These are phyloP conservation scores for Puntigrus tetrazona DNA, from an alignment of 2,113 vertebrate genomes.

Conservation along the genomic window DNA sequence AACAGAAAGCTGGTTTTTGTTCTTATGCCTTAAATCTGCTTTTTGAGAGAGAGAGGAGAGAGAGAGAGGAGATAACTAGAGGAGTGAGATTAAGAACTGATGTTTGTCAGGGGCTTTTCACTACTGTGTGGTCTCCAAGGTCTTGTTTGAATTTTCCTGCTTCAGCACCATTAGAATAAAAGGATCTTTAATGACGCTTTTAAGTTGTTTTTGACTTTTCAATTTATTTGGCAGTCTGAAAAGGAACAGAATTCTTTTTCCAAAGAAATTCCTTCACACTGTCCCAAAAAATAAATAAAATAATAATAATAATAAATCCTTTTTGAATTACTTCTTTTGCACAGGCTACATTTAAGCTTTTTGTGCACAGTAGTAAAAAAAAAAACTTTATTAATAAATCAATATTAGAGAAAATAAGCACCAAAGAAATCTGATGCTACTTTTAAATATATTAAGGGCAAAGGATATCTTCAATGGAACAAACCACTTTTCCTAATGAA, in stretches of 20 bases:
- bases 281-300: neutral
- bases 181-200: conserved; percentile 12
- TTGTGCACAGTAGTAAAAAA: neutral
- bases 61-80: conserved; percentile 18
- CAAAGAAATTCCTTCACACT: too few relatives aligned
- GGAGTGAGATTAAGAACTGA: conserved; percentile 18
- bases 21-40: conserved; percentile 19
- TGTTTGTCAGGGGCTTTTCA: conserved; percentile 37
- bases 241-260: too few relatives aligned
- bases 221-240: conserved; percentile 10
- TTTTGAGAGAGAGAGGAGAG: too few relatives aligned
- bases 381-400: too few relatives aligned
- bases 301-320: too few relatives aligned
- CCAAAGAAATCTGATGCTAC: neutral
- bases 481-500: neutral
- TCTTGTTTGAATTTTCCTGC: conserved; percentile 12
- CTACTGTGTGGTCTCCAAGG: conserved; percentile 27
- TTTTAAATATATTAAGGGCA: neutral
- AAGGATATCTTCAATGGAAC: neutral
- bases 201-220: conserved; percentile 26
- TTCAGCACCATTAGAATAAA: conserved; percentile 35
- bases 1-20: neutral
- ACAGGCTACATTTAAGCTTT: neutral
- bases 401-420: neutral
- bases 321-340: neutral